Conservation (phyloP, 1,140 invertebrate species). For the Pteromalus puparum region DNA sequence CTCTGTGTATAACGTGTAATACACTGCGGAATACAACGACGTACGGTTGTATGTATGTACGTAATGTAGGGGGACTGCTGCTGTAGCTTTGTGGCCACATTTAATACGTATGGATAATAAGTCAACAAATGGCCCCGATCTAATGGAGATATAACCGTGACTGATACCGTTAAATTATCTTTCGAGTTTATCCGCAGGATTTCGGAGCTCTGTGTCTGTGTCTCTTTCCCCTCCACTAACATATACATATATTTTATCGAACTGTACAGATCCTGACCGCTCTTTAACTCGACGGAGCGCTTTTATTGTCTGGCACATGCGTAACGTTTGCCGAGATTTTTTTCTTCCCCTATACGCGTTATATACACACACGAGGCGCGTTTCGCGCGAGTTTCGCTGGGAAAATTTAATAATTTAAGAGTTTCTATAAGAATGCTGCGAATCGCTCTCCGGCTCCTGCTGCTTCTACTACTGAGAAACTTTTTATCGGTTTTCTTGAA, state of each 20-base stretch:
- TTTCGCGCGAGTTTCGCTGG: background rate
- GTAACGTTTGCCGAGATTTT: background rate
- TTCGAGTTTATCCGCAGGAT: slow-evolving; percentile 35
- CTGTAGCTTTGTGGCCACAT: slow-evolving; percentile 39
- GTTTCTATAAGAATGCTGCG: slow-evolving; percentile 27
- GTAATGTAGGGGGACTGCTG: background rate
- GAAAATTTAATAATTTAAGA: slow-evolving; percentile 51
- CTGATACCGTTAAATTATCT: slow-evolving; percentile 49
- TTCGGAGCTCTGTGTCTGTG: slow-evolving; percentile 6
- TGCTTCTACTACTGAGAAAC: too few species aligned
- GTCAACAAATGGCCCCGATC: slow-evolving; percentile 29
- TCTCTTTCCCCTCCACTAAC: background rate
- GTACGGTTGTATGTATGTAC: too few species aligned
- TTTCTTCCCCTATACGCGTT: background rate
- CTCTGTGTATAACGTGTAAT: slow-evolving; percentile 14
- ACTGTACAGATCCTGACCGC: background rate
- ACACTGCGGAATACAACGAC: background rate
- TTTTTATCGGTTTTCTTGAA: slow-evolving; percentile 52
- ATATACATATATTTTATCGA: background rate
- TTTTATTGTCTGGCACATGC: background rate
- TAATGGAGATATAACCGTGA: slow-evolving; percentile 50
- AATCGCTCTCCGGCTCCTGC: background rate
- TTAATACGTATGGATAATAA: slow-evolving; percentile 48
- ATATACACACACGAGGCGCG: too few species aligned
- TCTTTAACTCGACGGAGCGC: background rate